Evolutionary conservation across 1,140 invertebrate genomes (phyloP).

Genomic region (Caenorhabditis tropicalis): DNA sequence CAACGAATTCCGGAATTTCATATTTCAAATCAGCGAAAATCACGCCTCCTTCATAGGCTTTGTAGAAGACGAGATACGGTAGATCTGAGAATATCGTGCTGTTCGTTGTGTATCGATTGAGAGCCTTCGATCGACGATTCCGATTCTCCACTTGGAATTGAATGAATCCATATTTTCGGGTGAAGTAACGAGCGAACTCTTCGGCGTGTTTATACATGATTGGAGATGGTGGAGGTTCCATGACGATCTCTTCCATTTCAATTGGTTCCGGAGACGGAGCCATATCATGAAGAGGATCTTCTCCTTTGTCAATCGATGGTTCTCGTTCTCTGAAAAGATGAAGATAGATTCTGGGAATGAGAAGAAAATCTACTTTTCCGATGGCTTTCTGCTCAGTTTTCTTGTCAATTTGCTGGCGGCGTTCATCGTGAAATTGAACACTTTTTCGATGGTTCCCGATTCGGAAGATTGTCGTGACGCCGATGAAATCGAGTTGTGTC

Average conservation of each 20-base stretch:
- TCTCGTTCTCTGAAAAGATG: constrained; percentile 23
- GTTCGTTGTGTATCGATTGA: neutral
- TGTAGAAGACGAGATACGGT: constrained; percentile 28
- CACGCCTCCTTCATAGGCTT: neutral
- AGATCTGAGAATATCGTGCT: neutral
- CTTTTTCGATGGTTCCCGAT: neutral
- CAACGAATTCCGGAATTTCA: constrained; percentile 10
- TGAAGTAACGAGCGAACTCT: constrained; percentile 12
- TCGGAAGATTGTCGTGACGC: neutral
- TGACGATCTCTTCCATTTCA: neutral
- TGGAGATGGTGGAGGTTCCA: neutral
- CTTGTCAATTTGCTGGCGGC: neutral
- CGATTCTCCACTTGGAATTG: constrained; percentile 13
- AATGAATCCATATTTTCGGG: neutral
- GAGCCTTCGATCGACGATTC: constrained; percentile 9
- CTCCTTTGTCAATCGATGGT: neutral
- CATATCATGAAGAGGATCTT: neutral
- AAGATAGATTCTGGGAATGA: neutral
- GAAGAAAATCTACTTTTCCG: neutral
- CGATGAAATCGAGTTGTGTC: neutral
- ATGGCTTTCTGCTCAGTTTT: neutral
- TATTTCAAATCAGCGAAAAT: constrained; percentile 19
- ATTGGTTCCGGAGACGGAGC: neutral
- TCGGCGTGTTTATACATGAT: constrained; percentile 29
- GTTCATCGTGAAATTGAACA: constrained; percentile 1